These are phyloP conservation scores for Carlito syrichta DNA, from an alignment of 2,113 vertebrate genomes.

Conservation along the genomic window DNA sequence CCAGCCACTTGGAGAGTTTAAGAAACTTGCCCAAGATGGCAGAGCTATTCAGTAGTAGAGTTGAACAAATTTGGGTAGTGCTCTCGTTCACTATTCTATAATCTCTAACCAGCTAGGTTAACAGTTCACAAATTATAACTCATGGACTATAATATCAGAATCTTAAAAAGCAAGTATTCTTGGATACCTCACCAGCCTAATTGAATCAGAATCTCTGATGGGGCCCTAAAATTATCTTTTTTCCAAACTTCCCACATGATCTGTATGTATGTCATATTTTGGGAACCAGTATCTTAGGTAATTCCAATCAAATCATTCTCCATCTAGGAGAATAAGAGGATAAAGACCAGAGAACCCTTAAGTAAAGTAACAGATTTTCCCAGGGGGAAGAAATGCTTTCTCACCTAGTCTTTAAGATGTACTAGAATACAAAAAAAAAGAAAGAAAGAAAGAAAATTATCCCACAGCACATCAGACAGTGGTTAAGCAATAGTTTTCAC, in stretches of 20 bases:
- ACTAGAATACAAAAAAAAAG: not conserved
- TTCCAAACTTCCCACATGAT: not conserved
- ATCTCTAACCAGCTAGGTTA: not conserved
- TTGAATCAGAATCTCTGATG: not conserved
- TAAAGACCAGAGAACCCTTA: not conserved
- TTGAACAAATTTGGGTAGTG: not conserved
- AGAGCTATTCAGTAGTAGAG: not conserved
- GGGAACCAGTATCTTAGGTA: not conserved
- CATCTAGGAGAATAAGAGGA: not conserved
- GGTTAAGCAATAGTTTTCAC: constrained; percentile 4
- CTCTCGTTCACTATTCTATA: not conserved
- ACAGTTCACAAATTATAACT: constrained; percentile 12
- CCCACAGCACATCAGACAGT: constrained; percentile 37
- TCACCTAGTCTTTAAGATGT: constrained; percentile 23
- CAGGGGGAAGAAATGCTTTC: not conserved
- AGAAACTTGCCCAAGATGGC: not conserved
- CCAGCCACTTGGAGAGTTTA: not conserved
- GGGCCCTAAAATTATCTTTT: not conserved
- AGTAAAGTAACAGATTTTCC: constrained; percentile 6
- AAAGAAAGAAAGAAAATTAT: not conserved
- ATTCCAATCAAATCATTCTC: constrained; percentile 7
- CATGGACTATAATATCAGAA: not conserved
- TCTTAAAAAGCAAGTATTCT: not conserved
- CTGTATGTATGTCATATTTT: not conserved
- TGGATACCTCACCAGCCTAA: not conserved